Base-by-base conservation (phyloP, 2,888 invertebrate genomes). In the Lutraria lutraria region DNA sequence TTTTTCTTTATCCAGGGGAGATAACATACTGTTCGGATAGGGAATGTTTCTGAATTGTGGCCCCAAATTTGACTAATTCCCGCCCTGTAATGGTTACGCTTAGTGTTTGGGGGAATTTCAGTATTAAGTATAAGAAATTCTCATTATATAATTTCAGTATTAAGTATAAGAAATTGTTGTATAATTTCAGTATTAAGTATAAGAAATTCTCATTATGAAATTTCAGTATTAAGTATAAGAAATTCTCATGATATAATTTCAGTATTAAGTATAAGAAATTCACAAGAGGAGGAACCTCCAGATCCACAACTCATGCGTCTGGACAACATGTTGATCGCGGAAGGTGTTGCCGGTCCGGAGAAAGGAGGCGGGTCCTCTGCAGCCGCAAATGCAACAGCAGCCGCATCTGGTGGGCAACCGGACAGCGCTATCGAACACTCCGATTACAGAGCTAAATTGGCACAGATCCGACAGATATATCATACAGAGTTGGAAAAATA, bases 401-500 rank as follows among this genome's bases (percentile, higher is more conserved):
- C 94, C 81, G 96, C 94, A 0, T 96, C 96, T 2, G 96, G 96
- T 0, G 96, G 95, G 0, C 95, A 96, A 85, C 95, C 96, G 25
- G 96, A 96, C 89, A 99, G 99, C 97, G 99, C 99, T 95, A 99
- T 99, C 96, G 99, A 99, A 97, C 99, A 99, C 97, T 99, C 99
- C 91, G 99, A 99, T 97, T 99, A 99, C 97, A 98, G 99, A 95
- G 99, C 99, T 95, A 99, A 99, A 97, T 97, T 99, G 95, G 98
- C 99, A 21, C 99, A 99, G 97, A 99, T 99, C 97, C 98, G 99
- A 91, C 99, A 99, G 97, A 99, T 99, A 95, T 99, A 99, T 97
- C 99, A 99, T 97, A 99, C 99, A 97, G 99, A 99, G 97, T 97
- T 99, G 96, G 99, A 99, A 97, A 99, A 99, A 97, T 99, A 99